Conservation (phyloP, 2,797 vertebrate species). For the Epinephelus awoara region DNA sequence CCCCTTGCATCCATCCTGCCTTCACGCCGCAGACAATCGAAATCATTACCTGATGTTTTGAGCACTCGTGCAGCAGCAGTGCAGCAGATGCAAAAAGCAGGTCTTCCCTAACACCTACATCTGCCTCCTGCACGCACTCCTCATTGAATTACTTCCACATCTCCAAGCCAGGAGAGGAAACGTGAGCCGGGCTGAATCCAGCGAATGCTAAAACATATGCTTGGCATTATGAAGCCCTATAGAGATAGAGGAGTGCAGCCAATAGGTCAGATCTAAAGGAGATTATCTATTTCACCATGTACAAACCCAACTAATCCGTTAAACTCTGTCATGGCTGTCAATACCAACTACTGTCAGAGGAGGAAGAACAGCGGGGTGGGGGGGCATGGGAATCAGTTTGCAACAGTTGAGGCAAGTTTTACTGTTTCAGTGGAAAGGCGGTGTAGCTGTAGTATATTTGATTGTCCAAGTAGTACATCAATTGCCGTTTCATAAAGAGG, state of each 20-base stretch:
- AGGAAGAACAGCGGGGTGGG: background rate
- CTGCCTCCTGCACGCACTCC: constrained; percentile 46
- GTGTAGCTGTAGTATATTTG: background rate
- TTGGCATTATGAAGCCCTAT: constrained; percentile 63
- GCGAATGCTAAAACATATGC: constrained; percentile 68
- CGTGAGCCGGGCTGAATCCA: constrained; percentile 44
- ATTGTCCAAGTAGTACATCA: constrained; percentile 13
- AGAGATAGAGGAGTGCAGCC: constrained; percentile 61
- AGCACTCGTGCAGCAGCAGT: constrained; percentile 15
- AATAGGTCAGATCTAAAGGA: constrained; percentile 75
- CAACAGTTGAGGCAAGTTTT: constrained; percentile 27
- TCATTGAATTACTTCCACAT: constrained; percentile 55
- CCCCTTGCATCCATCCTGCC: background rate
- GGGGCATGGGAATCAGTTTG: constrained; percentile 2
- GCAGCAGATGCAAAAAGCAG: constrained; percentile 33
- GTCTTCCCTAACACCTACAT: constrained; percentile 30
- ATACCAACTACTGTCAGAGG: constrained; percentile 45
- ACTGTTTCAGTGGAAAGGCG: constrained; percentile 1
- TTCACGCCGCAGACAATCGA: background rate
- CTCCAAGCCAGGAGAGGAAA: constrained; percentile 41
- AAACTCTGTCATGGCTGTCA: constrained; percentile 65
- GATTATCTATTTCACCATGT: constrained; percentile 74
- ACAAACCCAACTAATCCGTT: constrained; percentile 73
- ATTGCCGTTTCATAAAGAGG: constrained; percentile 27
- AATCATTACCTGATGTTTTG: constrained; percentile 3